phyloP scores from a whole-genome alignment of 1,140 invertebrate species.

The Adelges cooleyi region DNA sequence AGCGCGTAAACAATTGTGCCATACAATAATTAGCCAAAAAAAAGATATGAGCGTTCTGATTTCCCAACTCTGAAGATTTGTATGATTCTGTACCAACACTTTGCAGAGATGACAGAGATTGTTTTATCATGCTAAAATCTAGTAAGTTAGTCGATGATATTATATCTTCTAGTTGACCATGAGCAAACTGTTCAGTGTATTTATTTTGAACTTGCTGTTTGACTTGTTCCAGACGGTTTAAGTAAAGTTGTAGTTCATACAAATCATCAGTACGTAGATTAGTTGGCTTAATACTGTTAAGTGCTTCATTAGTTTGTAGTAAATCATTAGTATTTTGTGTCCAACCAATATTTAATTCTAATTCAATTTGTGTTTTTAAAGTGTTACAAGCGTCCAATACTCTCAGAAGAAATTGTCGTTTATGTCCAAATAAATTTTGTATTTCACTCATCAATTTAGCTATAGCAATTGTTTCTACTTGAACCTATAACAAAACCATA shows the following conservation, averaged over 20 bases:
- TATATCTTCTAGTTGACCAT: conserved; percentile 57
- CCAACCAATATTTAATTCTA: conserved; percentile 51
- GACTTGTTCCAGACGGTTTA: conserved; percentile 15
- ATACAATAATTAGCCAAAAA: conserved; percentile 62
- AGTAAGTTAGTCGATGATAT: conserved; percentile 16
- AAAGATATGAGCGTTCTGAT: conserved; percentile 43
- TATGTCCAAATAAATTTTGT: conserved; percentile 50
- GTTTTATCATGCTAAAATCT: conserved; percentile 20
- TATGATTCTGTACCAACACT: conserved; percentile 3
- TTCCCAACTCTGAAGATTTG: background rate
- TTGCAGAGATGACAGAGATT: conserved; percentile 15
- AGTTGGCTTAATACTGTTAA: conserved; percentile 34
- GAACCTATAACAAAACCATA: conserved; percentile 37
- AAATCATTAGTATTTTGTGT: conserved; percentile 46
- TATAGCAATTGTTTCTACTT: conserved; percentile 42
- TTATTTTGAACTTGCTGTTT: conserved; percentile 43
- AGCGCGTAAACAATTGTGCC: conserved; percentile 57
- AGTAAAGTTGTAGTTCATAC: conserved; percentile 27
- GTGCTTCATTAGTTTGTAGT: conserved; percentile 48
- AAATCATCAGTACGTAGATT: conserved; percentile 27
- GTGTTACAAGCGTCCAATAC: conserved; percentile 61
- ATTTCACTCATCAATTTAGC: conserved; percentile 49
- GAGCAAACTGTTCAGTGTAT: conserved; percentile 58
- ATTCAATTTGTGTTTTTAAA: conserved; percentile 57
- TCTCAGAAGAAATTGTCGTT: conserved; percentile 56